Evolutionary conservation across 2,797 vertebrate genomes (phyloP), one percentile per base, ranked within the genome.

Genomic region (Brotula barbata): DNA sequence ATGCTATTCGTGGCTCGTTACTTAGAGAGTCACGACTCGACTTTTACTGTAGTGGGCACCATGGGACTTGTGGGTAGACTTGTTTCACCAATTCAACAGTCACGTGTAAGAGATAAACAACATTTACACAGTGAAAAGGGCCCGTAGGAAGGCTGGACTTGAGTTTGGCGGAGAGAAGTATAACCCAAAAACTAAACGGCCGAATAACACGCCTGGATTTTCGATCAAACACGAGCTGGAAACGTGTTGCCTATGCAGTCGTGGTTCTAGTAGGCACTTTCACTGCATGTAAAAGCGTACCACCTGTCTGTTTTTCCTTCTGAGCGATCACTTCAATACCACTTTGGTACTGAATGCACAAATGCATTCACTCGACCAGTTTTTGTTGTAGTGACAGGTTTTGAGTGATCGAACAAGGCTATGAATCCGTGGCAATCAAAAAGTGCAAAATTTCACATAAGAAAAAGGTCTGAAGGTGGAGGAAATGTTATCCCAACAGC

Each of bases 361-460:
- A 7, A 21, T 17, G 54, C 13, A 6, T 23, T 47, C 22, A 49
- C 50, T 10, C 11, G 4, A 14, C 15, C 37, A 39, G 37, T 14
- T 15, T 39, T 39, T n/a, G 9, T n/a, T 33, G n/a, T n/a, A n/a
- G n/a, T n/a, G 7, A 36, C 19, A 14, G 14, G 23, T 53, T 10
- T 33, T 16, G 50, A 11, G 11, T 12, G 11, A 19, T 8, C n/a
- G 3, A 21, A 45, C 13, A 23, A 34, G 31, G 17, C 49, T 39
- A 21, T 20, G 8, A 41, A 28, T 42, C 60, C 20, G 16, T n/a
- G 34, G 55, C 42, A 31, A 60, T 31, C 9, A 17, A 45, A 72
- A 73, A 80, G 78, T 83, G 76, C 81, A 75, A 77, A 70, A 41
- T 31, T 1, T 23, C 17, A 17, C 22, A 15, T 17, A 39, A 11